Evolutionary conservation across 2,797 vertebrate genomes (phyloP).

Genomic region (Salarias fasciatus): DNA sequence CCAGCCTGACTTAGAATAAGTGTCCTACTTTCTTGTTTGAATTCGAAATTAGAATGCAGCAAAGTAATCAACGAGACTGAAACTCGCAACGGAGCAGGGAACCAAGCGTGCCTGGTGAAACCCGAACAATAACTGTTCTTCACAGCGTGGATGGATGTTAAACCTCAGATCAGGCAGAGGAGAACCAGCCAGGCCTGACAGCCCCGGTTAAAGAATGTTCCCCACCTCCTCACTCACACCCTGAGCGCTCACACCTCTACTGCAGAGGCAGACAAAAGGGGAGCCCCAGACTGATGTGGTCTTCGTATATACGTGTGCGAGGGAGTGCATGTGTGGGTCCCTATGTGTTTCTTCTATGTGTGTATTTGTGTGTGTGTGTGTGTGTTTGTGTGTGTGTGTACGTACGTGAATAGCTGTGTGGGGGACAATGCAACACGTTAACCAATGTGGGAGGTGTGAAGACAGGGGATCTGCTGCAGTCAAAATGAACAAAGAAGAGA

Average conservation of each 20-base stretch:
- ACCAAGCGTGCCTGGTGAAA: constrained; percentile 2
- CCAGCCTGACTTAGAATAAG: no score
- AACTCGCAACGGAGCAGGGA: neutral
- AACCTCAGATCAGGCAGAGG: constrained; percentile 21
- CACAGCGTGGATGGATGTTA: constrained; percentile 13
- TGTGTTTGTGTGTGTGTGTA: constrained; percentile 30
- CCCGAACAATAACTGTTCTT: constrained; percentile 11
- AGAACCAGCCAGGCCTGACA: constrained; percentile 34
- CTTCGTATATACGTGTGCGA: constrained; percentile 30
- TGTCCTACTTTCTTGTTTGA: neutral
- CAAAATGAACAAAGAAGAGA: constrained; percentile 74
- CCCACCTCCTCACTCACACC: constrained; percentile 65
- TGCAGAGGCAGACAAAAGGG: constrained; percentile 59
- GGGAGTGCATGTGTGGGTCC: neutral
- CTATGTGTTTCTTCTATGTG: constrained; percentile 1
- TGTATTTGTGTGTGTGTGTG: constrained; percentile 21
- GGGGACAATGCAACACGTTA: constrained; percentile 78
- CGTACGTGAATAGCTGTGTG: constrained; percentile 62
- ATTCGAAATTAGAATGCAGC: neutral
- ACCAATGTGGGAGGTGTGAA: constrained; percentile 81
- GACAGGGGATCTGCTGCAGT: constrained; percentile 73
- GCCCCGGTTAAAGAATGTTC: constrained; percentile 48
- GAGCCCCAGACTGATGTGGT: constrained; percentile 68
- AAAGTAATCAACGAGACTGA: neutral
- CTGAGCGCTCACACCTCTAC: constrained; percentile 66